Conservation (phyloP, 1,140 invertebrate species). For the Drosophila nebulosa region DNA sequence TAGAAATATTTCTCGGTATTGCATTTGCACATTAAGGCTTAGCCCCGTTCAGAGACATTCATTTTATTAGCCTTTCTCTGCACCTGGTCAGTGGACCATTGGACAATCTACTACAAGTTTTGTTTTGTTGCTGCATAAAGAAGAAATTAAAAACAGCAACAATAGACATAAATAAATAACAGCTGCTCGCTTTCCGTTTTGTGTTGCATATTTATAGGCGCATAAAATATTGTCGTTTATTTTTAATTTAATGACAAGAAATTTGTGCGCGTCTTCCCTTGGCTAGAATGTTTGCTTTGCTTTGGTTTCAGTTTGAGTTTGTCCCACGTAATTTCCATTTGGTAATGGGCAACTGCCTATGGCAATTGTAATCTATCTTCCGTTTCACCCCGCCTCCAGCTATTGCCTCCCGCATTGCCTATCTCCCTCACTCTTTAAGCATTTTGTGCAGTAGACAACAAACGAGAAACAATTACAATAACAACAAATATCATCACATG, state of each 20-base stretch:
- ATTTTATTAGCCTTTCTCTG: background rate
- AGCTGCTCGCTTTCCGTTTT: conserved; percentile 65
- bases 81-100: conserved; percentile 22
- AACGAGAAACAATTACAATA: conserved; percentile 76
- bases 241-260: conserved; percentile 80
- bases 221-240: conserved; percentile 80
- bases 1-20: conserved; percentile 17
- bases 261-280: conserved; percentile 36
- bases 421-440: background rate
- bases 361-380: conserved; percentile 77
- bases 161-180: conserved; percentile 66
- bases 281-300: background rate
- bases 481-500: conserved; percentile 74
- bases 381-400: conserved; percentile 35
- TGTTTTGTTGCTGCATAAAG: conserved; percentile 35
- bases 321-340: conserved; percentile 44
- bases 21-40: background rate
- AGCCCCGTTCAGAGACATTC: background rate
- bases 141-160: conserved; percentile 56
- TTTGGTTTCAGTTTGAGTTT: background rate
- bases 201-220: conserved; percentile 76
- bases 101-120: conserved; percentile 8
- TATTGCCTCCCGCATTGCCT: too few relatives aligned
- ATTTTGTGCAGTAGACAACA: conserved; percentile 52
- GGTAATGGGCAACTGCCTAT: conserved; percentile 60